These are phyloP conservation scores for Burhinus oedicnemus DNA, from an alignment of 2,113 vertebrate genomes.

Conservation along the genomic window DNA sequence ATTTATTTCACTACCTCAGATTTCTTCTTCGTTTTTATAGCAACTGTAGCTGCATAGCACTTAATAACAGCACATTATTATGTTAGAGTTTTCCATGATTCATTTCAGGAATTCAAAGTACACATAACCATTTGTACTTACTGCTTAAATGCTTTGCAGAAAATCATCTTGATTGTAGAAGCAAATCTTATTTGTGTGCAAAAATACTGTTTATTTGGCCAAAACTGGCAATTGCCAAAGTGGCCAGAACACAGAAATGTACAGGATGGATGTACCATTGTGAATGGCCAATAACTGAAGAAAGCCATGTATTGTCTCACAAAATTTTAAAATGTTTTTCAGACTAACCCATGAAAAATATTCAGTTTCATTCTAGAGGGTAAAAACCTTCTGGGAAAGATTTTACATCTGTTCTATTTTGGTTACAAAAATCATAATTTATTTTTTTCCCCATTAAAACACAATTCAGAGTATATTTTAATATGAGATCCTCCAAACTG, in stretches of 20 bases:
- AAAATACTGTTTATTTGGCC: neutral
- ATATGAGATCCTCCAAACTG: neutral
- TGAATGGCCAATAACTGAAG: neutral
- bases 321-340: neutral
- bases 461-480: neutral
- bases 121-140: neutral
- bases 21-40: neutral
- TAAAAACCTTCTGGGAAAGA: neutral
- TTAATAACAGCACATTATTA: neutral
- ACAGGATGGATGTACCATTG: neutral
- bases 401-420: neutral
- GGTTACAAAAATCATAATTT: neutral
- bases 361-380: neutral
- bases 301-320: neutral
- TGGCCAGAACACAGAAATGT: neutral
- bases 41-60: neutral
- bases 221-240: neutral
- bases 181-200: neutral
- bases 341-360: neutral
- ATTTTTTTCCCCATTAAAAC: neutral
- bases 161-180: neutral
- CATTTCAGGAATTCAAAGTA: neutral
- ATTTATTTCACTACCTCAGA: neutral
- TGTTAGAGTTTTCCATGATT: conserved; percentile 25
- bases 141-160: neutral